Evolutionary conservation across 2,888 invertebrate species (phyloP), one percentile per base, ranked within the genome.

Genomic region (Busseola fusca): DNA sequence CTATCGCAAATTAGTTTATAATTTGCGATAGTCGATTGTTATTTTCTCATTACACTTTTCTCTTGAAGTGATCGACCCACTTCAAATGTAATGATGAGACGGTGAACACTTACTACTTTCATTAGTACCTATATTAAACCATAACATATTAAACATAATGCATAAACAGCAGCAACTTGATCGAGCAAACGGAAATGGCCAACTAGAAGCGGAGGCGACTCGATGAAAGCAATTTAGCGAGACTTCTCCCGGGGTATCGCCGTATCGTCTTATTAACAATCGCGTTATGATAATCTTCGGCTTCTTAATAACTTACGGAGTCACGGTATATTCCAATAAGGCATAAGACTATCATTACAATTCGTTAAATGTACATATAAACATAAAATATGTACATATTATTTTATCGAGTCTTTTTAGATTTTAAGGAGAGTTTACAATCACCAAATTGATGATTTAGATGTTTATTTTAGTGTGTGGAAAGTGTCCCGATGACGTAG

Each of bases 141-240:
- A n/a, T n/a, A n/a, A n/a, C n/a, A n/a, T n/a, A n/a, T n/a, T n/a
- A n/a, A n/a, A n/a, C n/a, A n/a, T n/a, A 67, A 87, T 84, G 84
- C 80, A 86, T 88, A 90, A 86, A 85, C 86, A 89, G 86, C 87
- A 86, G 83, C 88, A 86, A 88, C 82, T 87, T 86, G 84, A 86
- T 88, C 87, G 85, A 88, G 87, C 86, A 85, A 90, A 88, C 92
- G 94, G 94, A 94, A 92, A 93, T 92, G 88, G 87, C 85, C 91
- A 92, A 92, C 91, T 92, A 91, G 87, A 83, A 86, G 88, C 88
- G 86, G 89, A 90, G 88, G 84, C 86, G 81, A 80, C 86, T 78
- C 81, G 88, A 86, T 81, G 84, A 80, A 85, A 86, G 82, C 87
- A 91, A 91, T 90, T 89, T 90, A 89, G 81, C 77, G 63, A 80